These are phyloP conservation scores for Arizona elegans DNA, from an alignment of 2,113 vertebrate genomes.

Conservation along the genomic window DNA sequence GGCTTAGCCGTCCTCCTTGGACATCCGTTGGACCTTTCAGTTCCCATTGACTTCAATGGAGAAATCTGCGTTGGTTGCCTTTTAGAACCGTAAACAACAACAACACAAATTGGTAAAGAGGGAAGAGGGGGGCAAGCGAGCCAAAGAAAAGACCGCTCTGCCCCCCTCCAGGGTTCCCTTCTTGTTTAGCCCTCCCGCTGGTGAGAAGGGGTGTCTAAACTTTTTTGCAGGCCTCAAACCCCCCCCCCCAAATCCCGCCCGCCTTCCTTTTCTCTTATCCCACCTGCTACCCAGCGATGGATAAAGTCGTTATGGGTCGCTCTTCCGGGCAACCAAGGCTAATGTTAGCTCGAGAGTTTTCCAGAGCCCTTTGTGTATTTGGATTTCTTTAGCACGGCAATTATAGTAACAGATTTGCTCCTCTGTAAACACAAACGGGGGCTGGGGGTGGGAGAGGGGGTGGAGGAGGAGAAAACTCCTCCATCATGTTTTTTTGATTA, in stretches of 20 bases:
- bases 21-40: not conserved
- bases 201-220: constrained; percentile 25
- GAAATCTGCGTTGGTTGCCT: not conserved
- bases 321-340: not conserved
- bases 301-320: constrained; percentile 15
- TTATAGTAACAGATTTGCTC: not conserved
- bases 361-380: constrained; percentile 30
- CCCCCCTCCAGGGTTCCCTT: not conserved
- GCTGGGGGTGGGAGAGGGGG: not conserved
- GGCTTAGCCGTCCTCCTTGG: not conserved
- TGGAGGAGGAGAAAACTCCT: not conserved
- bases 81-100: constrained; percentile 44
- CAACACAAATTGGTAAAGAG: constrained; percentile 29
- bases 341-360: constrained; percentile 36
- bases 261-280: not conserved
- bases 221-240: not conserved
- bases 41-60: not conserved
- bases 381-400: constrained; percentile 22
- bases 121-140: not conserved
- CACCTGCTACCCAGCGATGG: constrained; percentile 24
- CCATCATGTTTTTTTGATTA: constrained; percentile 19
- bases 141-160: not conserved
- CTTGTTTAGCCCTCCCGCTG: constrained; percentile 52
- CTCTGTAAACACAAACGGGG: not conserved
- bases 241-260: not conserved